These are phyloP conservation scores for Xiphophorus birchmanni DNA, from an alignment of 2,797 vertebrate genomes.

Conservation along the genomic window DNA sequence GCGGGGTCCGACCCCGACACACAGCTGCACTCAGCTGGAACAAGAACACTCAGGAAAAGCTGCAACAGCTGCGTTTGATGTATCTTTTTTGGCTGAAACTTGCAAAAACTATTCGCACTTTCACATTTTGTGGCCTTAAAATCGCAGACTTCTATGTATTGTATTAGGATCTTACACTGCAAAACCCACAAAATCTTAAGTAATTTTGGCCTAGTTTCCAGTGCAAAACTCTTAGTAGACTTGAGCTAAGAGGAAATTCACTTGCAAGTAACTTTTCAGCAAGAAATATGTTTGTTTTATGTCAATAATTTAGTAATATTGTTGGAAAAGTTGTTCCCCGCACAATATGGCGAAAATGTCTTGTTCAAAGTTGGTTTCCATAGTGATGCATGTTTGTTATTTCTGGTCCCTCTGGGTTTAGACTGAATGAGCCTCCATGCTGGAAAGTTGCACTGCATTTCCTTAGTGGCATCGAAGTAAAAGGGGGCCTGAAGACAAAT, in stretches of 20 bases:
- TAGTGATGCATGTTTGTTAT: not conserved
- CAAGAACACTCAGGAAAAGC: conserved; percentile 20
- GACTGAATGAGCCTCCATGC: not conserved
- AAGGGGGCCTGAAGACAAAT: not conserved
- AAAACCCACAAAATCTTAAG: too few species aligned
- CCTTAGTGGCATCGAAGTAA: not conserved
- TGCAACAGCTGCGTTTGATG: conserved; percentile 54
- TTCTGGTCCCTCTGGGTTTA: not conserved
- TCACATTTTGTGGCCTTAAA: not conserved
- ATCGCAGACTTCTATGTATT: not conserved
- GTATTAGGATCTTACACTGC: not conserved
- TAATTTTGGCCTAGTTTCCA: too few species aligned
- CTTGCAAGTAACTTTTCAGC: too few species aligned
- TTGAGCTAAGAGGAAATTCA: too few species aligned
- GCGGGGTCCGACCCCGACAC: conserved; percentile 5
- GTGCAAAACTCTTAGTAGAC: too few species aligned
- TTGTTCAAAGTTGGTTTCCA: not conserved
- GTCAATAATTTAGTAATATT: too few species aligned
- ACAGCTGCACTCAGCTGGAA: conserved; percentile 7
- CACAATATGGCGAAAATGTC: too few species aligned
- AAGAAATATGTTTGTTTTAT: too few species aligned
- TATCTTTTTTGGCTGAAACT: conserved; percentile 34
- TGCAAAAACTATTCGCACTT: not conserved
- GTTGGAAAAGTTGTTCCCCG: too few species aligned
- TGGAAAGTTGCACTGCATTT: not conserved